Conservation (phyloP, 2,113 vertebrate genomes). For the Copsychus sechellarum region DNA sequence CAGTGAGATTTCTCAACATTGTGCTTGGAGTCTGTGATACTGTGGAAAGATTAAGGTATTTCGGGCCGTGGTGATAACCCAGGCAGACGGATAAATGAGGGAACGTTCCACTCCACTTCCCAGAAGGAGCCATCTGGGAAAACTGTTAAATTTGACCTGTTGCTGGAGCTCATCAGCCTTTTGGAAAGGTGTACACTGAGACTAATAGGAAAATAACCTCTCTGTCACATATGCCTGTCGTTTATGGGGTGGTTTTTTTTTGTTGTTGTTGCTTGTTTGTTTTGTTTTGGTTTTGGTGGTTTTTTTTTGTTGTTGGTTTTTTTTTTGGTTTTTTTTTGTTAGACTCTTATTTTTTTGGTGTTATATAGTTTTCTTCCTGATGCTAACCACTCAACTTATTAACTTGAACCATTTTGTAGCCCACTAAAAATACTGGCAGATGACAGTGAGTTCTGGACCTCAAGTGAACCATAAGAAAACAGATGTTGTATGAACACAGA, state of each 20-base stretch:
- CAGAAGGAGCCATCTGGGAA: slow-evolving; percentile 52
- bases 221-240: neutral
- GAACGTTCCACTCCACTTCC: slow-evolving; percentile 51
- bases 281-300: neutral
- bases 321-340: neutral
- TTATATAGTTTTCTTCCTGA: neutral
- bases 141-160: slow-evolving; percentile 48
- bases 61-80: neutral
- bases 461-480: slow-evolving; percentile 32
- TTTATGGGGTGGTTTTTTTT: neutral
- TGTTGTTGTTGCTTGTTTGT: no score
- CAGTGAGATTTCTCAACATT: neutral
- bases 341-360: neutral
- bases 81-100: slow-evolving; percentile 19
- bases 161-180: slow-evolving; percentile 44
- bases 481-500: slow-evolving; percentile 44
- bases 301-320: neutral
- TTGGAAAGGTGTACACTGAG: slow-evolving; percentile 39
- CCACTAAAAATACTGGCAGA: slow-evolving; percentile 56
- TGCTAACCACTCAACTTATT: slow-evolving; percentile 28
- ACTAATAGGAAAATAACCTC: slow-evolving; percentile 30
- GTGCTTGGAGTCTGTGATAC: neutral
- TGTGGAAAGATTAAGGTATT: slow-evolving; percentile 26
- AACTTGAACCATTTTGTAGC: slow-evolving; percentile 59
- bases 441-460: slow-evolving; percentile 31